A percentile compares a stretch with the other conserved stretches of the same genome.
These are phyloP conservation scores for Microctenopoma stevenorrisi DNA, from an alignment of 2,797 vertebrate genomes.

Conservation along the genomic window DNA sequence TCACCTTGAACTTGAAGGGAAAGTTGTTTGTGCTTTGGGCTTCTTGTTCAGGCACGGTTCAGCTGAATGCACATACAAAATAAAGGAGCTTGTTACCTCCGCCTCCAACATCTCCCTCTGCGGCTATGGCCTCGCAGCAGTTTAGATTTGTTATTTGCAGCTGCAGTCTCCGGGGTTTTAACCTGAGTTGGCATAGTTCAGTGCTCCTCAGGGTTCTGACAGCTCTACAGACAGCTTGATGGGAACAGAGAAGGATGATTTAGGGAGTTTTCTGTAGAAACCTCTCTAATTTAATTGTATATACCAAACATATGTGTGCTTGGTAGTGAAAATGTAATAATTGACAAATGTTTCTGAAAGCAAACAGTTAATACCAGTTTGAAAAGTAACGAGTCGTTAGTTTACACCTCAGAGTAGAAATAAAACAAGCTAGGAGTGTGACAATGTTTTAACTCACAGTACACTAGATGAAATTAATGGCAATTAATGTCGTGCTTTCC, in stretches of 20 bases:
- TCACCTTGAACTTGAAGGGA: constrained; percentile 48
- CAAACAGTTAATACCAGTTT: too few species aligned
- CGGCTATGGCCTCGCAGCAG: constrained; percentile 13
- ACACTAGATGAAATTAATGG: neutral
- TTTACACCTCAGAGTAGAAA: too few species aligned
- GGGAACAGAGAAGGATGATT: neutral
- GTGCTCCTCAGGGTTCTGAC: constrained; percentile 21
- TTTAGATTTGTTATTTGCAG: constrained; percentile 44
- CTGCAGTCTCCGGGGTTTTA: constrained; percentile 39
- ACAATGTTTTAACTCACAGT: too few species aligned
- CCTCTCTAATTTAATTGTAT: too few species aligned
- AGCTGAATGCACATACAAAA: constrained; percentile 50
- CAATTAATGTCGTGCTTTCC: neutral
- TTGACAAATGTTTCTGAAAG: too few species aligned
- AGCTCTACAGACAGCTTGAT: constrained; percentile 6
- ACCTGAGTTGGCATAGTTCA: constrained; percentile 34
- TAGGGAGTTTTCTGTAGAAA: neutral
- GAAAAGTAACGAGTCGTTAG: too few species aligned
- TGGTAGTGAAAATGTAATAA: too few species aligned
- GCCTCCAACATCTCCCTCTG: constrained; percentile 43
- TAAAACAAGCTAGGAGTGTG: too few species aligned
- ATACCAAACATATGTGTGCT: too few species aligned
- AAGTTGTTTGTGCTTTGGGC: constrained; percentile 35
- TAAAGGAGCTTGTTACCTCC: constrained; percentile 47
- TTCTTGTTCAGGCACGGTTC: constrained; percentile 39